Percentiles rank a stretch among this genome's conserved stretches.
phyloP scores from a whole-genome alignment of 2,113 vertebrate genomes.

The Otocyon megalotis region DNA sequence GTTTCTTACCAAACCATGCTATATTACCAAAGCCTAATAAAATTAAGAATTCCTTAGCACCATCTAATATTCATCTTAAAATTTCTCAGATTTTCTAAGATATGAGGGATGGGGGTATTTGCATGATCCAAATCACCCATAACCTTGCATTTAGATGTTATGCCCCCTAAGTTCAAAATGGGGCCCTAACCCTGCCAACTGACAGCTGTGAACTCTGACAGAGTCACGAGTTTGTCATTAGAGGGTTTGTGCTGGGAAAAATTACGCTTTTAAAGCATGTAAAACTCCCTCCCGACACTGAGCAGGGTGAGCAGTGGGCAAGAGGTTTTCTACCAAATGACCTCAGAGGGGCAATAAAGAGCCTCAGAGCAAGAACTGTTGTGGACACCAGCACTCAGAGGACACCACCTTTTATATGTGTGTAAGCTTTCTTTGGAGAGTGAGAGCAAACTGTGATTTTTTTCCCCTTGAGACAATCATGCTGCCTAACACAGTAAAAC shows the following conservation, averaged over 20 bases:
- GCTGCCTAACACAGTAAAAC: not conserved
- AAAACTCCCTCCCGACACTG: not conserved
- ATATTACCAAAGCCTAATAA: not conserved
- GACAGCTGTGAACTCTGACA: not conserved
- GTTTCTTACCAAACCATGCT: not conserved
- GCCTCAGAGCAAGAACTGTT: not conserved
- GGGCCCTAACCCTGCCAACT: not conserved
- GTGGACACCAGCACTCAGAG: too few species aligned
- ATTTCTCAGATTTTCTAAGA: conserved; percentile 25
- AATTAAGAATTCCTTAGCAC: not conserved
- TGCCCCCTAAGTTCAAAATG: not conserved
- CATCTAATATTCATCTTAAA: not conserved
- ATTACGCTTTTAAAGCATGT: not conserved
- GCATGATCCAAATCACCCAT: not conserved
- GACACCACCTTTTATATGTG: not conserved
- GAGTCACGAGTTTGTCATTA: not conserved
- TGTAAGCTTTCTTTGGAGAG: not conserved
- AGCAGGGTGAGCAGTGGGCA: not conserved
- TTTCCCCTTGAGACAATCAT: conserved; percentile 2
- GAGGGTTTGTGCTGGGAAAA: not conserved
- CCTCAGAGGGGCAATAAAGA: not conserved
- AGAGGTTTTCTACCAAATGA: not conserved
- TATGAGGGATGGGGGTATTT: not conserved
- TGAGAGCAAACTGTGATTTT: not conserved
- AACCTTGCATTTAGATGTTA: not conserved